phyloP scores from a whole-genome alignment of 2,888 invertebrate species.

The Microplitis manilae region DNA sequence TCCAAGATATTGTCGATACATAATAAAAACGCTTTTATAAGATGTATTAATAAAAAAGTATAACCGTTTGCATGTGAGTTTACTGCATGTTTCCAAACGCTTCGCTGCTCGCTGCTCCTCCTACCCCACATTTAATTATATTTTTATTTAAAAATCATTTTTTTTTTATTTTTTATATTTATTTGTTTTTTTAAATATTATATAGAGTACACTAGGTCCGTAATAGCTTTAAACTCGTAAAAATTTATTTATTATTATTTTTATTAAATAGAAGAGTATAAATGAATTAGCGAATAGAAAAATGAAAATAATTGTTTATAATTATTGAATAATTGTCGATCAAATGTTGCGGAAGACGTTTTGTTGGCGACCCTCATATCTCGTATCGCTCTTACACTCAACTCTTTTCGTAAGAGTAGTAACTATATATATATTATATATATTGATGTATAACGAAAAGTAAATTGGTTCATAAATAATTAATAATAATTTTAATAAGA shows the following conservation, averaged over 20 bases:
- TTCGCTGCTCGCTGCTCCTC: conserved; percentile 67
- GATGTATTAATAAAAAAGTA: conserved; percentile 1
- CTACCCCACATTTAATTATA: conserved; percentile 6
- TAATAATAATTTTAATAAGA: conserved; percentile 5
- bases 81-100: conserved; percentile 70
- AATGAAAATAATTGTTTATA: not conserved
- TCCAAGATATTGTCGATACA: conserved; percentile 44
- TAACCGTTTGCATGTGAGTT: conserved; percentile 63
- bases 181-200: not conserved
- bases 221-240: not conserved
- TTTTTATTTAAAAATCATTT: not conserved
- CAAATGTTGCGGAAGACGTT: not conserved
- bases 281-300: conserved; percentile 15
- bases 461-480: no score
- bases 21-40: conserved; percentile 37
- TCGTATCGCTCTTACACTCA: conserved; percentile 15
- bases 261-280: conserved; percentile 19
- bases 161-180: conserved; percentile 5
- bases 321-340: not conserved
- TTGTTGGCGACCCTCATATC: conserved; percentile 35
- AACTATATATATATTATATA: not conserved
- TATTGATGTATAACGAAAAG: no score
- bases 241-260: not conserved
- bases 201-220: not conserved
- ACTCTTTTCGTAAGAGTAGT: conserved; percentile 16